A percentile compares a stretch with the other conserved stretches of the same genome.
phyloP scores from a whole-genome alignment of 2,888 invertebrate species.

The Tiliacea citrago region DNA sequence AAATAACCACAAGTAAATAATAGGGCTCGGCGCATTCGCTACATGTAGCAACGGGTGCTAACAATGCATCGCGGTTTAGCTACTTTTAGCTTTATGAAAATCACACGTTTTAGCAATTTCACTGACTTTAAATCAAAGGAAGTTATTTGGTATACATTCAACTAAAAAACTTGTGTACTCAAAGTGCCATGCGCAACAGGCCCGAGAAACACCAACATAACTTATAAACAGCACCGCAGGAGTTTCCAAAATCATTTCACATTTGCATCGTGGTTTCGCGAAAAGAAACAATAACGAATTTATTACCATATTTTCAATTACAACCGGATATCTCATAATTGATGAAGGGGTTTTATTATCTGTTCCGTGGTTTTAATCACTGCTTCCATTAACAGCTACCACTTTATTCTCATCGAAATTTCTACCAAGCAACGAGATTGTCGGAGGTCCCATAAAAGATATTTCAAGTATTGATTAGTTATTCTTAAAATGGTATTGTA shows the following conservation, averaged over 20 bases:
- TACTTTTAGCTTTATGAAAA: neutral
- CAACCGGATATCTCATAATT: conserved; percentile 4
- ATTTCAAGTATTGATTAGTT: neutral
- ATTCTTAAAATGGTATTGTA: no score
- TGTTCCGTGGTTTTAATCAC: conserved; percentile 6
- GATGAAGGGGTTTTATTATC: neutral
- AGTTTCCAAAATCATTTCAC: conserved; percentile 14
- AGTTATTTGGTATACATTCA: neutral
- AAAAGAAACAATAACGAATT: conserved; percentile 13
- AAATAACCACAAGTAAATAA: conserved; percentile 47
- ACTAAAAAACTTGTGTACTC: neutral
- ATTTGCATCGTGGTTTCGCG: neutral
- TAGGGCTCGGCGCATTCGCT: conserved; percentile 11
- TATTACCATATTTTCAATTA: conserved; percentile 1
- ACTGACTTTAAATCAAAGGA: neutral
- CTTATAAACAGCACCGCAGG: neutral
- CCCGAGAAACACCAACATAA: neutral
- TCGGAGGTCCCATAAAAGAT: neutral
- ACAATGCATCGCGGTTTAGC: conserved; percentile 7
- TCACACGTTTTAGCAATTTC: neutral
- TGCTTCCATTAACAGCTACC: conserved; percentile 2
- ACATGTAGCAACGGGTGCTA: neutral
- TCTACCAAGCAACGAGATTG: neutral
- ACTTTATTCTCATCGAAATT: neutral
- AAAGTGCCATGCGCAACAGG: neutral